These are phyloP conservation scores for Trissolcus basalis DNA, from an alignment of 1,140 invertebrate species.

Conservation along the genomic window DNA sequence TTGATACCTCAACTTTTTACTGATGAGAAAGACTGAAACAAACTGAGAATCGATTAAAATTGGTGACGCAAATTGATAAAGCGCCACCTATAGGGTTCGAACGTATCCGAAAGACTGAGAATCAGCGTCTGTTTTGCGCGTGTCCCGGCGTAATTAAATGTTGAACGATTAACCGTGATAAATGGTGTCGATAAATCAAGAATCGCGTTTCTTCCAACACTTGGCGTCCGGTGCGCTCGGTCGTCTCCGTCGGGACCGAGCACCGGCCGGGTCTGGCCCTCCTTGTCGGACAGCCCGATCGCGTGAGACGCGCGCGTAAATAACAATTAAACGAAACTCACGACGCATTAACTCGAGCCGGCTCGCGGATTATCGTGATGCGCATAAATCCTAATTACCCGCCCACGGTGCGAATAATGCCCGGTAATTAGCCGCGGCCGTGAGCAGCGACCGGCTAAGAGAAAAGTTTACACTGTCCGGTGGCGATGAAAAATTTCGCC, in stretches of 20 bases:
- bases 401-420: slow-evolving; percentile 67
- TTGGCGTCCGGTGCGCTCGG: slow-evolving; percentile 30
- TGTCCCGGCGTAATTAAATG: slow-evolving; percentile 55
- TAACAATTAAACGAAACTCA: slow-evolving; percentile 69
- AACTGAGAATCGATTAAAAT: no score
- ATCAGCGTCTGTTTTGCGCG: slow-evolving; percentile 25
- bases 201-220: slow-evolving; percentile 48
- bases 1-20: no score
- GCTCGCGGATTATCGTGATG: slow-evolving; percentile 64
- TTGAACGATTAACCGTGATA: slow-evolving; percentile 48
- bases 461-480: background rate
- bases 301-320: slow-evolving; percentile 70
- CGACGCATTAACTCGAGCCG: slow-evolving; percentile 58
- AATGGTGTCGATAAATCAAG: slow-evolving; percentile 54
- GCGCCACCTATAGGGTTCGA: no score
- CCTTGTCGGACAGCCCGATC: slow-evolving; percentile 41
- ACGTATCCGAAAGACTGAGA: no score
- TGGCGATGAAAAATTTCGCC: no score
- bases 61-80: no score
- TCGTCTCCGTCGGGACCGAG: slow-evolving; percentile 14
- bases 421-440: slow-evolving; percentile 66
- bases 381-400: slow-evolving; percentile 71
- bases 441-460: slow-evolving; percentile 12
- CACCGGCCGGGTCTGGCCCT: slow-evolving; percentile 1
- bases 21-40: no score